A percentile compares a stretch with the other conserved stretches of the same genome.
phyloP scores from a whole-genome alignment of 2,113 vertebrate genomes.

The Aspidoscelis tigris region DNA sequence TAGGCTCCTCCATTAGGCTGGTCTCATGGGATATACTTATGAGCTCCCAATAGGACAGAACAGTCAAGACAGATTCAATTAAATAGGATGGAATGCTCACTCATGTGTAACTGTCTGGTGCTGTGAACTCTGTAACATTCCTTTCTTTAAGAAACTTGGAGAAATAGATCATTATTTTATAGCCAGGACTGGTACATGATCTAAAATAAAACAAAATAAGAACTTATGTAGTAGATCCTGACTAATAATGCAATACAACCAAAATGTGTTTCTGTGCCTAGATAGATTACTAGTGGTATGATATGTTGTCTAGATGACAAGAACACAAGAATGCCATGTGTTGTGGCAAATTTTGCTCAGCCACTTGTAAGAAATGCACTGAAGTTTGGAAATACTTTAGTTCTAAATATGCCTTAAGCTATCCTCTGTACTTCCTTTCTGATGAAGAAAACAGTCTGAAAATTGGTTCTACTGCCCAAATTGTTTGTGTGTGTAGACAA shows the following conservation, averaged over 20 bases:
- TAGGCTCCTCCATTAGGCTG: constrained; percentile 19
- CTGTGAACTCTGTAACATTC: fast-evolving
- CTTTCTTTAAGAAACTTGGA: constrained; percentile 14
- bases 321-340: no score
- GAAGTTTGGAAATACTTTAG: neutral
- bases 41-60: constrained; percentile 36
- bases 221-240: no score
- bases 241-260: no score
- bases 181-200: no score
- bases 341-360: no score
- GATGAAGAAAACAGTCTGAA: neutral
- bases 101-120: constrained; percentile 33
- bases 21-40: constrained; percentile 21
- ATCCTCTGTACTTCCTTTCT: constrained; percentile 21
- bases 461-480: constrained; percentile 24
- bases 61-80: constrained; percentile 50
- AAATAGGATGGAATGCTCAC: constrained; percentile 38
- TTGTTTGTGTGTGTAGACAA: constrained; percentile 22
- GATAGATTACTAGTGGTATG: no score
- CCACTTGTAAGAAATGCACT: no score
- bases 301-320: no score
- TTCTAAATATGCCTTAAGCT: constrained; percentile 6
- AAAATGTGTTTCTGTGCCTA: neutral
- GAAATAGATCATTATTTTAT: constrained; percentile 1
- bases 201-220: no score